Evolutionary conservation across 2,797 vertebrate genomes (phyloP), one percentile per base, ranked within the genome.

Genomic region (Anolis apletophallus): DNA sequence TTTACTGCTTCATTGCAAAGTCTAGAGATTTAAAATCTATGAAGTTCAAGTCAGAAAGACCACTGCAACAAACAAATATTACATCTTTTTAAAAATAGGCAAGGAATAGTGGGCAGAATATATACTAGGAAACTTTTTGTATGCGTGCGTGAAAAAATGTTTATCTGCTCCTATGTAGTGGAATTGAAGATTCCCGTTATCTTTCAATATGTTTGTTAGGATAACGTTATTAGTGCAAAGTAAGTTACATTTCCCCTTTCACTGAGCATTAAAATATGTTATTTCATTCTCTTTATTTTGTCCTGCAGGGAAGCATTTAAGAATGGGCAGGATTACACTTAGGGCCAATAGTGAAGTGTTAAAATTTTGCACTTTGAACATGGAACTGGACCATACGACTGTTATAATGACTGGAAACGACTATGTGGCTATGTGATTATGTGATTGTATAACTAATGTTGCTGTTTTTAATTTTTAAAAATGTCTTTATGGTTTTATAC

Each of bases 291-390:
- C 5, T 81, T 76, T 3, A 50, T 68, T 69, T 78, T 59, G 14
- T 16, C 14, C 12, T 52, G 21, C 14, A 12, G 17, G 23, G n/a
- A 32, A 36, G 40, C 12, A 36, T 77, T 59, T 76, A n/a, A 59
- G 23, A 26, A 76, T 29, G 11, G 34, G 14, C 11, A 73, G 36
- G 16, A 36, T 46, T 55, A 19, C 34, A 4, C 55, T 14, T 68
- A 46, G 74, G 73, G 9, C n/a, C 73, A 77, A 50, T 29, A 61
- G 29, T 72, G 76, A 83, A 84, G 32, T 80, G 68, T 55, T 67
- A 88, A 88, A n/a, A n/a, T n/a, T n/a, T n/a, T n/a, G n/a, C n/a
- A n/a, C n/a, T n/a, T n/a, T n/a, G n/a, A n/a, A n/a, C n/a, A n/a
- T n/a, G n/a, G n/a, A n/a, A n/a, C n/a, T n/a, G n/a, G n/a, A n/a